These are phyloP conservation scores for Dromiciops gliroides DNA, from an alignment of 2,113 vertebrate species.

Conservation along the genomic window DNA sequence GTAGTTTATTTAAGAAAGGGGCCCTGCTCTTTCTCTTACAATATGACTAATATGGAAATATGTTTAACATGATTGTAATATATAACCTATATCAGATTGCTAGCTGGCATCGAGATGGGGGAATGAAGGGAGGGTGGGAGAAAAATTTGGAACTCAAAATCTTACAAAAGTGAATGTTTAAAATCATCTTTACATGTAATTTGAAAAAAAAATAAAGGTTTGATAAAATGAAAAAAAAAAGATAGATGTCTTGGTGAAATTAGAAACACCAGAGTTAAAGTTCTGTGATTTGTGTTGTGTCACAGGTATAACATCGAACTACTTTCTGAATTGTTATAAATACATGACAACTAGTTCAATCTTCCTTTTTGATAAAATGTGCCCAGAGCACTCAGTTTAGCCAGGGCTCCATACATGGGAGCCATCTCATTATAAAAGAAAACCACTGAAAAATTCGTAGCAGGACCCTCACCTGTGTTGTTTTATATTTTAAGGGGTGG, in stretches of 20 bases:
- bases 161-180: no score
- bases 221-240: no score
- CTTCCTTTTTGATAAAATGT: background rate
- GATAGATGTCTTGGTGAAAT: background rate
- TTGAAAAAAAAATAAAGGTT: no score
- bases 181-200: no score
- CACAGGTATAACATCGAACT: background rate
- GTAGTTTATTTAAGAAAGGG: no score
- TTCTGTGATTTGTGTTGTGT: background rate
- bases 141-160: no score
- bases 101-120: no score
- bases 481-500: background rate
- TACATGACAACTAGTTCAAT: background rate
- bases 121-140: no score
- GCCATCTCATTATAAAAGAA: conserved; percentile 22
- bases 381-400: background rate
- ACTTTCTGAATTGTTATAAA: background rate
- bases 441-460: conserved; percentile 28
- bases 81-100: no score
- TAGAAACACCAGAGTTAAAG: background rate
- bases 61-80: no score
- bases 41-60: no score
- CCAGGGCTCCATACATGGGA: conserved; percentile 24
- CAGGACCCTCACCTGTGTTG: conserved; percentile 3
- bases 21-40: no score